A percentile compares a stretch with the other conserved stretches of the same genome.
Conservation (phyloP, 2,797 vertebrate species). For the Nyctalus aviator region DNA sequence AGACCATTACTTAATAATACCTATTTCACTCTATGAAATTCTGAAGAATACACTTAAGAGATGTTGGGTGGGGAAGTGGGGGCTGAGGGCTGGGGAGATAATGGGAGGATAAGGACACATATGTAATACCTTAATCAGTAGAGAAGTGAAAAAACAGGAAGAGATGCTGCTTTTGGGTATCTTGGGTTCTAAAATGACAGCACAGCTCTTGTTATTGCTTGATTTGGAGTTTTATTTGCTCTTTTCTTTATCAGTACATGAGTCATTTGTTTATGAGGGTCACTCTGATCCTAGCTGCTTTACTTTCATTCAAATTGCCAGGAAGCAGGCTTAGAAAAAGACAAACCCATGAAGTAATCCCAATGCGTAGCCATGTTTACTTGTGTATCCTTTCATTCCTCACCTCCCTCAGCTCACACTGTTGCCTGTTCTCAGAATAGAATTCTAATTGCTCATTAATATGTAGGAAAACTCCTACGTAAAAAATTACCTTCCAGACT, state of each 20-base stretch:
- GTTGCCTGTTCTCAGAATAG: conserved; percentile 61
- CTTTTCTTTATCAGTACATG: not conserved
- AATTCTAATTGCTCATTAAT: conserved; percentile 74
- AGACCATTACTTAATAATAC: not conserved
- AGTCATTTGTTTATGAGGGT: conserved; percentile 52
- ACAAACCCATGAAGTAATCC: not conserved
- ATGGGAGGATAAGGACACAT: no score
- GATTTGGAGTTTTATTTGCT: not conserved
- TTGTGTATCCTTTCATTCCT: conserved; percentile 2
- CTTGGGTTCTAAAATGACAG: not conserved
- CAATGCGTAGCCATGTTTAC: not conserved
- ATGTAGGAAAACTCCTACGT: conserved; percentile 71
- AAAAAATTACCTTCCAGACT: conserved; percentile 64
- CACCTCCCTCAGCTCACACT: conserved; percentile 21
- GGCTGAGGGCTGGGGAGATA: no score
- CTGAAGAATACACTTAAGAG: not conserved
- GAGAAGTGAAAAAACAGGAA: no score
- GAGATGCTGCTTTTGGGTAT: not conserved
- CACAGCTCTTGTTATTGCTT: not conserved
- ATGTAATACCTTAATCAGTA: no score
- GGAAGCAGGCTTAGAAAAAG: not conserved
- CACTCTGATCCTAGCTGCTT: not conserved
- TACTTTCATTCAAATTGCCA: conserved; percentile 1
- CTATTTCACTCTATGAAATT: not conserved
- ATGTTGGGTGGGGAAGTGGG: not conserved